These are phyloP conservation scores for Xenentodon cancila DNA, from an alignment of 2,797 vertebrate species.

Conservation along the genomic window DNA sequence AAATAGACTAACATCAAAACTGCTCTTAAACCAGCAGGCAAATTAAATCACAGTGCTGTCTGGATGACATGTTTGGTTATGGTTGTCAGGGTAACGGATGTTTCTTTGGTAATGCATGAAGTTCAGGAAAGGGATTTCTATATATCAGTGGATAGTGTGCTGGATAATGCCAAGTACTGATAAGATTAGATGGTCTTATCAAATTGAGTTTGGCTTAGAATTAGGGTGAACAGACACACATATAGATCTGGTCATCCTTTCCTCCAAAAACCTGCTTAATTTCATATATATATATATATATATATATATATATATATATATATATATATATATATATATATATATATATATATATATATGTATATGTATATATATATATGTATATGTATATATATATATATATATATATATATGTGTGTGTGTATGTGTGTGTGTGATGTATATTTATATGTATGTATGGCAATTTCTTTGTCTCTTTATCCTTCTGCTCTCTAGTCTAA, in stretches of 20 bases:
- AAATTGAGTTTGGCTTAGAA: constrained; percentile 42
- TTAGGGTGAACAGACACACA: constrained; percentile 12
- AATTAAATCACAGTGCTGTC: constrained; percentile 59
- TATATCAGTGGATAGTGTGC: constrained; percentile 39
- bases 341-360: neutral
- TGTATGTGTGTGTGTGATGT: too few relatives aligned
- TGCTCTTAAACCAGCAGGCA: constrained; percentile 43
- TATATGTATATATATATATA: neutral
- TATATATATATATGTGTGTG: neutral
- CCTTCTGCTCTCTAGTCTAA: constrained; percentile 20
- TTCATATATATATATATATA: too few relatives aligned
- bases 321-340: neutral
- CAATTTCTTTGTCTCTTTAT: constrained; percentile 6
- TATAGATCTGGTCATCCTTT: neutral
- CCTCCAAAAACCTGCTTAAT: constrained; percentile 1
- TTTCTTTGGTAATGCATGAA: constrained; percentile 45
- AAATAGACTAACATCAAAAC: constrained; percentile 16
- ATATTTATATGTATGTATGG: neutral
- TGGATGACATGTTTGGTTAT: constrained; percentile 52
- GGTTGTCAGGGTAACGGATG: constrained; percentile 60
- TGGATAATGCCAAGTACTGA: constrained; percentile 42
- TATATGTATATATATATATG: too few relatives aligned
- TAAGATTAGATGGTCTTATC: constrained; percentile 22
- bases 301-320: too few relatives aligned
- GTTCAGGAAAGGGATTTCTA: constrained; percentile 45